A percentile compares a stretch with the other conserved stretches of the same genome.
phyloP scores from a whole-genome alignment of 2,797 vertebrate species.

The Capromys pilorides region DNA sequence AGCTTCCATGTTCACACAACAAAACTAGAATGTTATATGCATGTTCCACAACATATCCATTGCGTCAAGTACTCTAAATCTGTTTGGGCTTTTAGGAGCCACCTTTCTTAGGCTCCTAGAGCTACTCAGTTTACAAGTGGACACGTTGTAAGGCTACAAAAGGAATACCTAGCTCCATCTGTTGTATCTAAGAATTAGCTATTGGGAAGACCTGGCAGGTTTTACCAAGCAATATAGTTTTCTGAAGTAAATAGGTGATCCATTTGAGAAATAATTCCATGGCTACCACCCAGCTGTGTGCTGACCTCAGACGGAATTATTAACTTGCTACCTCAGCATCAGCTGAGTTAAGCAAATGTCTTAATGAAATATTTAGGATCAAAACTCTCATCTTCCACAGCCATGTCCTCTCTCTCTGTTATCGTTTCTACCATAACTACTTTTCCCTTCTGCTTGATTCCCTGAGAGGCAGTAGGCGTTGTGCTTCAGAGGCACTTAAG shows the following conservation, averaged over 20 bases:
- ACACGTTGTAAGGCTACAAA: background rate
- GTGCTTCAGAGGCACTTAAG: background rate
- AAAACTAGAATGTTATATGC: constrained; percentile 7
- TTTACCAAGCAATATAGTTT: constrained; percentile 19
- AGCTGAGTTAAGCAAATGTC: background rate
- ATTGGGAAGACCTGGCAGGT: background rate
- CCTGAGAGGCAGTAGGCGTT: background rate
- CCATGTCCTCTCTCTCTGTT: background rate
- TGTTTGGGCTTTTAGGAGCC: background rate
- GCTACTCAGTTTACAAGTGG: background rate
- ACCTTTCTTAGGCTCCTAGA: background rate
- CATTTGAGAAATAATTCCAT: constrained; percentile 43
- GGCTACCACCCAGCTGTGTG: background rate
- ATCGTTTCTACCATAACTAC: constrained; percentile 3
- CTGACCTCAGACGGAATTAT: background rate
- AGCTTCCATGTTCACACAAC: background rate
- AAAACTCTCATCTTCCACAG: background rate
- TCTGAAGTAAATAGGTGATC: background rate
- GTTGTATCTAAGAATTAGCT: background rate
- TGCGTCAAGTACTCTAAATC: constrained; percentile 1
- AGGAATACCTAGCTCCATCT: background rate
- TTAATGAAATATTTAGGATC: constrained; percentile 18
- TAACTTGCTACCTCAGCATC: background rate
- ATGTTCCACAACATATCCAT: background rate
- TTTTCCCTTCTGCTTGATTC: background rate